Base-by-base conservation (phyloP, 2,797 vertebrate species). In the Semotilus atromaculatus region DNA sequence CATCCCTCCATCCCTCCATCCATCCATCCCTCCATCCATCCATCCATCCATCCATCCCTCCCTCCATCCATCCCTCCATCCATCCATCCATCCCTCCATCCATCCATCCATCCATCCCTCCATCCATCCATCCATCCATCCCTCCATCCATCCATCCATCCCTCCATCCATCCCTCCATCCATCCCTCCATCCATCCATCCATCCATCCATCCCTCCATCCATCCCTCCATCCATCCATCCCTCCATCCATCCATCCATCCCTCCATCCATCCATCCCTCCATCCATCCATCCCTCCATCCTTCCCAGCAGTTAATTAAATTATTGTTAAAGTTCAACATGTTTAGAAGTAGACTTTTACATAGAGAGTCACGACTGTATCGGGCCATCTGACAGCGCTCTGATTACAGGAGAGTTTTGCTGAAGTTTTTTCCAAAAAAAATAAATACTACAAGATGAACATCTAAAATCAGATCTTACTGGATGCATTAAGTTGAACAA, bases 21-120 rank as follows among this genome's bases (percentile, higher is more conserved):
- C 0, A 23, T 19, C 18, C 0, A 19, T 19, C 6, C 0, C n/a
- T 53, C 51, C 0, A 23, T 19, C 18, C 0, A 19, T 19, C 6
- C 0, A 43, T 43, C 19, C 0, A 53, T 53, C 51, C 0, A 23
- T 19, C 18, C 0, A 19, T 19, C 6, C 0, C n/a, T n/a, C n/a
- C n/a, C n/a, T 53, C 51, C 0, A 23, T 19, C 18, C 0, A 19
- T 19, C 6, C 0, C n/a, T 53, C 51, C 0, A 23, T 19, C 18
- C 0, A 19, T 19, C 6, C 0, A 43, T 43, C 19, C 0, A 53
- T 53, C 51, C 0, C 8, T 19, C 18, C 0, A 19, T 19, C 6
- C 0, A 43, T 43, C 19, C 0, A 53, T 53, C 51, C 0, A 23
- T 19, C 18, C 0, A 19, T 19, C 6, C 0, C n/a, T 53, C 51